phyloP scores from a whole-genome alignment of 2,888 invertebrate genomes.

The Brenthis hecate region DNA sequence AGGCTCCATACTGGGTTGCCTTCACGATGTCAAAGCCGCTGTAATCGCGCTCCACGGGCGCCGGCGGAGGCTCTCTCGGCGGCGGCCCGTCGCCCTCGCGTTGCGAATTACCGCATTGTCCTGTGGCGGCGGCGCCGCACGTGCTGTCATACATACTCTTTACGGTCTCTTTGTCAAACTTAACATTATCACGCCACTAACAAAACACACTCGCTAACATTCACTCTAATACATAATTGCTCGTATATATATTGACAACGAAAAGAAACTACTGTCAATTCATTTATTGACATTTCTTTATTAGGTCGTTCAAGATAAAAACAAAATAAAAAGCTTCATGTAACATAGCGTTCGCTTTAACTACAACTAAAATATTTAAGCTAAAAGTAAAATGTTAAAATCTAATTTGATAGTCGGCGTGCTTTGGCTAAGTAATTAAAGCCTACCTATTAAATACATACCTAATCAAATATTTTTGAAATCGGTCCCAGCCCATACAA shows the following conservation, averaged over 20 bases:
- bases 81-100: slow-evolving; percentile 84
- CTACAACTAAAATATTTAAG: too few species aligned
- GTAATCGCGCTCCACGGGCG: slow-evolving; percentile 84
- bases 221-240: slow-evolving; percentile 29
- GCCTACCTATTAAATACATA: too few species aligned
- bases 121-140: slow-evolving; percentile 86
- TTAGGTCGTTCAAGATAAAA: slow-evolving; percentile 24
- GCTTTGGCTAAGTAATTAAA: too few species aligned
- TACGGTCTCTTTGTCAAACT: slow-evolving; percentile 24
- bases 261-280: slow-evolving; percentile 40
- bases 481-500: too few species aligned
- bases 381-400: too few species aligned
- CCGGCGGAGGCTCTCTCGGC: slow-evolving; percentile 84
- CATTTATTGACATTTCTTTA: slow-evolving; percentile 41
- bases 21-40: slow-evolving; percentile 95
- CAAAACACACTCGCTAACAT: slow-evolving; percentile 11
- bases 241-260: slow-evolving; percentile 33
- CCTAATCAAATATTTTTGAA: too few species aligned
- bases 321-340: background rate
- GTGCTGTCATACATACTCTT: slow-evolving; percentile 86
- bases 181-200: slow-evolving; percentile 32
- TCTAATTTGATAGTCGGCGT: too few species aligned
- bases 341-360: too few species aligned
- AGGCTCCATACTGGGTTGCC: slow-evolving; percentile 97
- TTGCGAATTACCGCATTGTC: slow-evolving; percentile 85